Base-by-base conservation (phyloP, 2,113 vertebrate genomes). In the Dinomys branickii region DNA sequence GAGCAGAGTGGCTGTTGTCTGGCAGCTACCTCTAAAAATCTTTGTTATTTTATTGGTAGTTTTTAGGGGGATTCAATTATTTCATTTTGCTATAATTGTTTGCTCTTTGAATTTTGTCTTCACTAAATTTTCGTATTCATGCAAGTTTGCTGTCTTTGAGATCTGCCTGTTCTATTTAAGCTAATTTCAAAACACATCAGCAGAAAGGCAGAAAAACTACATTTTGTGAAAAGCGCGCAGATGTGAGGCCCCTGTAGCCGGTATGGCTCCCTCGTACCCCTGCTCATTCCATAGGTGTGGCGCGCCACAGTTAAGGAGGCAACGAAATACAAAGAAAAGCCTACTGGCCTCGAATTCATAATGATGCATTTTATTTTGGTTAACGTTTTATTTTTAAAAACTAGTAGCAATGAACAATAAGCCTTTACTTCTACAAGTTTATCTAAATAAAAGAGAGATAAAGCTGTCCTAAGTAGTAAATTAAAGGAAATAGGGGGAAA, bases 391-490 rank as follows among this genome's bases (percentile, higher is more conserved):
- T 50, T 12, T 12, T 50, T 78, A 28, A 35, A 9, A n/a, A 17
- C 33, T 63, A 50, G 10, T 63, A 35, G 7, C 12, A 17, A 63
- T 9, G 26, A 73, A n/a, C 41, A 50, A 28, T 35, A 4, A 35
- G 4, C 12, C n/a, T 24, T 61, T 22, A 8, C 2, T 63, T 82
- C 80, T 97, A 97, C 97, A 97, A 95, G 96, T 98, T 99, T 97
- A 98, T 98, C 97, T 98, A 98, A 98, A 98, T 98, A 97, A 98
- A 98, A 98, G 88, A 97, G 96, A 98, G 97, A 97, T 98, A 95
- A 97, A 56, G 61, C 95, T 59, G 26, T 97, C 97, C 97, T 98
- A 97, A 99, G 98, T 97, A 98, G 97, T 98, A 91, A 80, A 67
- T 77, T 97, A 96, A 91, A 97, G 97, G 90, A 67, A n/a, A 6